phyloP scores from a whole-genome alignment of 2,888 invertebrate species.

The Drosophila cognata region DNA sequence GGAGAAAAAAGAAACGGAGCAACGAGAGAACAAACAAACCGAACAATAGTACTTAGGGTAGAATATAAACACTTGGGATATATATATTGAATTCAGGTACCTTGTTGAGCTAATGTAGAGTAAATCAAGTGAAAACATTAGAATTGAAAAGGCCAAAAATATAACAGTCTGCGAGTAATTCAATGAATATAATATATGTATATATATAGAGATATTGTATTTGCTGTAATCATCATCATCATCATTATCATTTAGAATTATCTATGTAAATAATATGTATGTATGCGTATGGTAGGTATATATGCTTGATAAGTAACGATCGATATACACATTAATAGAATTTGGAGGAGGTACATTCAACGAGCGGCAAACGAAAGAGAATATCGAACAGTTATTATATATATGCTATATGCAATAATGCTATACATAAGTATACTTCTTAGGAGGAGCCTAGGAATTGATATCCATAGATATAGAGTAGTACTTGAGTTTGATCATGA shows the following conservation, averaged over 20 bases:
- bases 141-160: conserved; percentile 86
- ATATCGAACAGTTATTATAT: conserved; percentile 18
- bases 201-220: conserved; percentile 44
- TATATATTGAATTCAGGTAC: conserved; percentile 79
- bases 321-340: conserved; percentile 26
- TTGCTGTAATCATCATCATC: conserved; percentile 52
- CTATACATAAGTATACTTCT: conserved; percentile 10
- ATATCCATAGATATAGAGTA: conserved; percentile 7
- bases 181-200: conserved; percentile 39
- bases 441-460: conserved; percentile 14
- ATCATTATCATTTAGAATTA: conserved; percentile 13
- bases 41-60: conserved; percentile 47
- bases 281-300: conserved; percentile 15
- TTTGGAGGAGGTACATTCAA: conserved; percentile 30
- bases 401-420: conserved; percentile 5
- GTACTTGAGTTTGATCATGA: conserved; percentile 14
- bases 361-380: conserved; percentile 39
- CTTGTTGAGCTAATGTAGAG: conserved; percentile 86
- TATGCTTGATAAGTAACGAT: conserved; percentile 6
- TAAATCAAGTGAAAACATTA: conserved; percentile 86
- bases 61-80: conserved; percentile 50
- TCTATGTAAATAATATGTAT: conserved; percentile 27
- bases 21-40: conserved; percentile 71
- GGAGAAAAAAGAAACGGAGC: conserved; percentile 55
- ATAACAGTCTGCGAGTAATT: conserved; percentile 85